Percentiles rank a stretch among this genome's conserved stretches.
Conservation (phyloP, 2,113 vertebrate species). For the Antechinus flavipes region DNA sequence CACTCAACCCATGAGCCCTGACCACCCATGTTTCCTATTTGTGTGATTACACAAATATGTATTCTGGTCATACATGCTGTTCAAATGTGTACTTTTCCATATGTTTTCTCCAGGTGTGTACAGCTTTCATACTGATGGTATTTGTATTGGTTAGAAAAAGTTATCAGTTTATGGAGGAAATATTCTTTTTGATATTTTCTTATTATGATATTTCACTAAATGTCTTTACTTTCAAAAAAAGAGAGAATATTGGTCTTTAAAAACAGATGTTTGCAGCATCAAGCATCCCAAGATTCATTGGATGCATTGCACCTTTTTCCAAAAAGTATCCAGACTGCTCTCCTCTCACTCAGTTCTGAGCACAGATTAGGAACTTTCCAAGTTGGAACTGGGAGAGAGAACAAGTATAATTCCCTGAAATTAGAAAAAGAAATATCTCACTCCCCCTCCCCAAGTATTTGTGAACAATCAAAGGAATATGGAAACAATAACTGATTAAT, state of each 20-base stretch:
- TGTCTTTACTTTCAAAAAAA: no score
- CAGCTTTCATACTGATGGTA: no score
- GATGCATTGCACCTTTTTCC: neutral
- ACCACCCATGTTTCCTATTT: no score
- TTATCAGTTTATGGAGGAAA: no score
- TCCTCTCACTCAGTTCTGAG: neutral
- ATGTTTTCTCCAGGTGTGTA: no score
- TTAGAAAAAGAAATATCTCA: neutral
- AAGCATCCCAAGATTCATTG: neutral
- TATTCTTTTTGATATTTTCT: no score
- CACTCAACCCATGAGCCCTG: no score
- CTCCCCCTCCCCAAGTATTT: neutral
- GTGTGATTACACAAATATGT: no score
- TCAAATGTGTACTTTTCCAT: no score
- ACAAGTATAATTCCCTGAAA: neutral
- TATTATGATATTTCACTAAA: no score
- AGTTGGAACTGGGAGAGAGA: neutral
- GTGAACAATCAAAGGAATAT: neutral
- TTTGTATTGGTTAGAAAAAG: no score
- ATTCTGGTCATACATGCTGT: no score
- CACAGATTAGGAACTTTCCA: neutral
- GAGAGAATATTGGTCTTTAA: neutral
- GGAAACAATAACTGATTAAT: neutral
- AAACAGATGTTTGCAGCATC: neutral
- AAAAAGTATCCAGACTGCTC: neutral